These are phyloP conservation scores for Merops nubicus DNA, from an alignment of 2,113 vertebrate species.

Conservation along the genomic window DNA sequence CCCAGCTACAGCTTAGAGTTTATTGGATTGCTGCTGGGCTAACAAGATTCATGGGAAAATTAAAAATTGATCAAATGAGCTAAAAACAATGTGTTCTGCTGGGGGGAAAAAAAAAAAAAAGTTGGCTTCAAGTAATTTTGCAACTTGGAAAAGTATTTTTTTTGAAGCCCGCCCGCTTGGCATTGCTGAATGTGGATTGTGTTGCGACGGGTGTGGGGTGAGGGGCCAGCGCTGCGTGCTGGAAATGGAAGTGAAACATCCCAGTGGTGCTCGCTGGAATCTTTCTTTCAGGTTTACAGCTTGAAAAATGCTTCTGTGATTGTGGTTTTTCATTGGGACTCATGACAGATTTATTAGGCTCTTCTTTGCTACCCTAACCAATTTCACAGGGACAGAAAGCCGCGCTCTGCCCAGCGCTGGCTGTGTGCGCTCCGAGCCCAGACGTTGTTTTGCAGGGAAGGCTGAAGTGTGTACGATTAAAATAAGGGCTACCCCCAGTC, in stretches of 20 bases:
- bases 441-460: background rate
- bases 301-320: background rate
- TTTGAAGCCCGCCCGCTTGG: background rate
- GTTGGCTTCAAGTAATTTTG: background rate
- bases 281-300: conserved; percentile 25
- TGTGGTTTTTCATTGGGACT: conserved; percentile 13
- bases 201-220: background rate
- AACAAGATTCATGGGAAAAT: conserved; percentile 48
- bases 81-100: conserved; percentile 44
- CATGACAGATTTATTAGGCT: conserved; percentile 28
- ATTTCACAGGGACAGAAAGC: background rate
- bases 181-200: background rate
- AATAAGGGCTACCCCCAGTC: background rate
- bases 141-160: background rate
- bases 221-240: background rate
- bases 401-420: background rate
- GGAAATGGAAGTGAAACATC: conserved; percentile 28
- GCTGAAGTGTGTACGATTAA: background rate
- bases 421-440: background rate
- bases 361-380: conserved; percentile 8
- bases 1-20: conserved; percentile 2
- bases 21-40: conserved; percentile 42
- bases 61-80: conserved; percentile 49
- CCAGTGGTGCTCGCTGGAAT: background rate
- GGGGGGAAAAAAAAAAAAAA: background rate